These are phyloP conservation scores for Trissolcus basalis DNA, from an alignment of 1,140 invertebrate genomes.

Conservation along the genomic window DNA sequence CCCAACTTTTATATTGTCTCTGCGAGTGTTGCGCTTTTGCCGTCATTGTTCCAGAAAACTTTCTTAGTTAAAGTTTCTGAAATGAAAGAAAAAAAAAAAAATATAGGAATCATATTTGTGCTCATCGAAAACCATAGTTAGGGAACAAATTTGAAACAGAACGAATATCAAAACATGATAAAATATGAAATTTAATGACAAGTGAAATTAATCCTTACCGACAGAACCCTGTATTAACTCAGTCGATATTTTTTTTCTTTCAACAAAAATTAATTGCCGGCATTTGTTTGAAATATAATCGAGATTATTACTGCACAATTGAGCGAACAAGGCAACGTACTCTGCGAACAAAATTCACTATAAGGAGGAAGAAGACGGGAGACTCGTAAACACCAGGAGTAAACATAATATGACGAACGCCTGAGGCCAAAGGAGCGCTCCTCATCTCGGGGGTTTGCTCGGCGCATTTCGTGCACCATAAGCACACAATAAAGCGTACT, in stretches of 20 bases:
- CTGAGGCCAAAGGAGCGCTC: constrained; percentile 63
- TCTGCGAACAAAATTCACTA: constrained; percentile 45
- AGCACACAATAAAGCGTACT: constrained; percentile 61
- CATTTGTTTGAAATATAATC: constrained; percentile 47
- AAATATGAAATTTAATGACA: too few relatives aligned
- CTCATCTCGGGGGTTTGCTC: constrained; percentile 55
- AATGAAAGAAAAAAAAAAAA: too few relatives aligned
- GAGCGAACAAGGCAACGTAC: constrained; percentile 42
- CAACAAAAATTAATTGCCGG: constrained; percentile 33
- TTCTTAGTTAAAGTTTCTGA: too few relatives aligned
- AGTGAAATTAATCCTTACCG: too few relatives aligned
- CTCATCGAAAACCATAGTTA: too few relatives aligned
- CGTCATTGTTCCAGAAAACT: too few relatives aligned
- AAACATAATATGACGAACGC: constrained; percentile 77
- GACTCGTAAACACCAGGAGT: constrained; percentile 72
- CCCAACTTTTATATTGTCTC: constrained; percentile 72
- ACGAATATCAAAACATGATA: too few relatives aligned
- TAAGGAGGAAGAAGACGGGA: constrained; percentile 48
- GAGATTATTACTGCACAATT: constrained; percentile 35
- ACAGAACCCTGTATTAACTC: too few relatives aligned
- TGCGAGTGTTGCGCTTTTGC: constrained; percentile 59
- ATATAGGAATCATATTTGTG: too few relatives aligned
- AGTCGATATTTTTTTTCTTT: too few relatives aligned
- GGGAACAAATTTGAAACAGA: too few relatives aligned
- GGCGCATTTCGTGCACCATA: constrained; percentile 60